These are phyloP conservation scores for Protosalanx chinensis DNA, from an alignment of 2,797 vertebrate species.

Conservation along the genomic window DNA sequence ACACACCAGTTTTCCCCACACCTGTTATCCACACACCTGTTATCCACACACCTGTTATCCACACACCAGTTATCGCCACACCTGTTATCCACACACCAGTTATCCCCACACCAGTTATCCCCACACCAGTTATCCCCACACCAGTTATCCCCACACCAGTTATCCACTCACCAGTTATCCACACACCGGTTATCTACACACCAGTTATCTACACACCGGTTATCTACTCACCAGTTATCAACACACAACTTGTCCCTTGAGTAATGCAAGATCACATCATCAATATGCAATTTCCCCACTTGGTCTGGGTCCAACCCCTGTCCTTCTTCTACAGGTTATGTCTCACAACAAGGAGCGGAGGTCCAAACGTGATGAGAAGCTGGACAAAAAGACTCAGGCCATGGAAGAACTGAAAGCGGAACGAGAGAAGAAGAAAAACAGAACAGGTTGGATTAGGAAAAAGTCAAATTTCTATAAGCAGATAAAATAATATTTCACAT, in stretches of 20 bases:
- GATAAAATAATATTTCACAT: background rate
- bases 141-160: background rate
- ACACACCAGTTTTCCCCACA: background rate
- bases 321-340: constrained; percentile 78
- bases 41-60: too few species aligned
- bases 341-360: constrained; percentile 97
- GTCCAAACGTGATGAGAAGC: constrained; percentile 94
- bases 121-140: background rate
- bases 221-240: background rate
- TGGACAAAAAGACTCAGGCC: constrained; percentile 98
- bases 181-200: too few species aligned
- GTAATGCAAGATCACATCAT: background rate
- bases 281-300: too few species aligned
- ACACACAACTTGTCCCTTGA: background rate
- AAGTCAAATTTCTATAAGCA: background rate
- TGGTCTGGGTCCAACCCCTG: background rate
- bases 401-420: constrained; percentile 99
- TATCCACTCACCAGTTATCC: background rate
- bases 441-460: constrained; percentile 78
- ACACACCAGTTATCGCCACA: background rate
- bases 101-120: too few species aligned
- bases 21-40: background rate
- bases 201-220: background rate
- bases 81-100: background rate
- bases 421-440: constrained; percentile 97